Conservation (phyloP, 2,797 vertebrate genomes). For the Anolis apletophallus region DNA sequence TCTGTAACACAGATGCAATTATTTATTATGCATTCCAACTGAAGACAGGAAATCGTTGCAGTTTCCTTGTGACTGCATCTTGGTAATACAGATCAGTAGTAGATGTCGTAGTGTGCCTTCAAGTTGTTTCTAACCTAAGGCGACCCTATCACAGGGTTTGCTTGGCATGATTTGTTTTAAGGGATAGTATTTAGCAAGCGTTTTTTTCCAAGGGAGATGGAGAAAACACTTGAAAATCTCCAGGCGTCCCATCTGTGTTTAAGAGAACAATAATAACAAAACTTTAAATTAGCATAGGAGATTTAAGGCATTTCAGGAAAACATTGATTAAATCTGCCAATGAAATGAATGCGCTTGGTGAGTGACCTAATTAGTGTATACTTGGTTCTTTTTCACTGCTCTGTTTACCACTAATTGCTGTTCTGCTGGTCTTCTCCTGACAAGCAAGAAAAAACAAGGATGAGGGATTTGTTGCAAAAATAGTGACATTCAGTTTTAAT, state of each 20-base stretch:
- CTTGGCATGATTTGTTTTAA: background rate
- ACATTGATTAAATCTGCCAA: conserved; percentile 79
- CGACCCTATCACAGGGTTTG: too few species aligned
- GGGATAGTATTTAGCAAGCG: conserved; percentile 68
- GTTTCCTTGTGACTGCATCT: conserved; percentile 61
- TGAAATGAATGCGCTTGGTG: conserved; percentile 73
- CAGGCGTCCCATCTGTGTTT: conserved; percentile 73
- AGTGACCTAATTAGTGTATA: conserved; percentile 81
- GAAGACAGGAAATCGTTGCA: conserved; percentile 58
- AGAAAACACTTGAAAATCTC: conserved; percentile 72
- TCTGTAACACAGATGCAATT: conserved; percentile 56
- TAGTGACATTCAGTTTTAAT: conserved; percentile 78
- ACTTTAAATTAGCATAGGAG: conserved; percentile 74
- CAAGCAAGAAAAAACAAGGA: conserved; percentile 76
- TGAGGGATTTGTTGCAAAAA: conserved; percentile 75
- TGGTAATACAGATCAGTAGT: conserved; percentile 58
- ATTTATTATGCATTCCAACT: conserved; percentile 55
- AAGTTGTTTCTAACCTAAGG: too few species aligned
- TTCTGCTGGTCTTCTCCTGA: conserved; percentile 75
- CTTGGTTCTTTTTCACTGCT: conserved; percentile 77
- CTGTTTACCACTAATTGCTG: conserved; percentile 78
- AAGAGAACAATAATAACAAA: conserved; percentile 75
- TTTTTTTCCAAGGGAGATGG: conserved; percentile 33
- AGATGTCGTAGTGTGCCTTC: background rate
- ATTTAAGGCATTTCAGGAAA: conserved; percentile 79